These are phyloP conservation scores for Trichopoda pennipes DNA, from an alignment of 2,888 invertebrate species.

Conservation along the genomic window DNA sequence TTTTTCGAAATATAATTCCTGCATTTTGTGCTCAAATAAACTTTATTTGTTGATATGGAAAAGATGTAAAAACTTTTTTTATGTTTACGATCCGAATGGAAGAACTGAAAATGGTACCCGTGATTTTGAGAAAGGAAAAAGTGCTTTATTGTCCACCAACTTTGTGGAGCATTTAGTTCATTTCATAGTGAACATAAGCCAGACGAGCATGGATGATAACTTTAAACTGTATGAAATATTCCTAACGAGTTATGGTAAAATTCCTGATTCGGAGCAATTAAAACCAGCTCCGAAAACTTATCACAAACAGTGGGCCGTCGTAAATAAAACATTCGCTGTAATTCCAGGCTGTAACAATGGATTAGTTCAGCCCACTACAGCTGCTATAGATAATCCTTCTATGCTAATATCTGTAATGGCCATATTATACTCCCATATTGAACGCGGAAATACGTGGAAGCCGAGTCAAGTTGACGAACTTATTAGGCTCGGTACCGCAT, in stretches of 20 bases:
- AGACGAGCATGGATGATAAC: slow-evolving; percentile 70
- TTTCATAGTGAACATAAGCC: slow-evolving; percentile 75
- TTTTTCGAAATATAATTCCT: slow-evolving; percentile 75
- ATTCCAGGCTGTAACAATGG: slow-evolving; percentile 77
- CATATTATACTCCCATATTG: slow-evolving; percentile 85
- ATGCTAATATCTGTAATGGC: slow-evolving; percentile 84
- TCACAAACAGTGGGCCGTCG: slow-evolving; percentile 75
- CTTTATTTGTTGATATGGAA: slow-evolving; percentile 81
- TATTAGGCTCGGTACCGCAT: slow-evolving; percentile 75
- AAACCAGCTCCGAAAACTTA: slow-evolving; percentile 60
- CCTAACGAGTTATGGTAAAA: slow-evolving; percentile 75
- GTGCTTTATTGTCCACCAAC: slow-evolving; percentile 81
- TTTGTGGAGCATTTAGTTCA: slow-evolving; percentile 77
- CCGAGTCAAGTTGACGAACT: slow-evolving; percentile 83
- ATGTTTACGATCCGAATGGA: slow-evolving; percentile 84
- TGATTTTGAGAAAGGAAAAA: slow-evolving; percentile 81
- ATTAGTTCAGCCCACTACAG: slow-evolving; percentile 73
- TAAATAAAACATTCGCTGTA: slow-evolving; percentile 76
- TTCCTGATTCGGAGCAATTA: slow-evolving; percentile 68
- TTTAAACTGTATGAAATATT: slow-evolving; percentile 77
- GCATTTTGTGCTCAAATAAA: slow-evolving; percentile 74
- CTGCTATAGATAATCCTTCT: slow-evolving; percentile 82
- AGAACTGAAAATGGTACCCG: slow-evolving; percentile 74
- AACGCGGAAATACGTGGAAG: slow-evolving; percentile 85
- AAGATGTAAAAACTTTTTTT: slow-evolving; percentile 82